Percentiles rank a stretch among this genome's conserved stretches.
These are phyloP conservation scores for Drosophila albomicans DNA, from an alignment of 1,140 invertebrate genomes.

Conservation along the genomic window DNA sequence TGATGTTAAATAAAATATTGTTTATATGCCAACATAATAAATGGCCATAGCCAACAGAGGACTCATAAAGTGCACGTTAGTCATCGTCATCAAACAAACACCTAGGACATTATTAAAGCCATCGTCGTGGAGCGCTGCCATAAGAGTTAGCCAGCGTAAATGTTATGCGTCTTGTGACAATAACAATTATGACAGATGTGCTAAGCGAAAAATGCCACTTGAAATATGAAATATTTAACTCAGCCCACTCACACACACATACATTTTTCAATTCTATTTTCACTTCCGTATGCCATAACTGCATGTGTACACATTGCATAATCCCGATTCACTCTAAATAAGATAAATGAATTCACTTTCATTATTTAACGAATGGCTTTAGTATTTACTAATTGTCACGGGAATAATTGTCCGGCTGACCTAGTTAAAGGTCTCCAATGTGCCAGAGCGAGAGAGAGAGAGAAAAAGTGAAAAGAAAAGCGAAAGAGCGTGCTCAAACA, in stretches of 20 bases:
- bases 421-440: conserved; percentile 53
- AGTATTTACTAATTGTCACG: conserved; percentile 53
- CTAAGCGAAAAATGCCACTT: conserved; percentile 3
- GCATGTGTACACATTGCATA: neutral
- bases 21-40: conserved; percentile 82
- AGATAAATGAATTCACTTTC: conserved; percentile 1
- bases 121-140: conserved; percentile 5
- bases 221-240: conserved; percentile 15
- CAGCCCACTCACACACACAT: neutral
- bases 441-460: conserved; percentile 38
- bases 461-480: neutral
- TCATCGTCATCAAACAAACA: conserved; percentile 52
- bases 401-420: conserved; percentile 41
- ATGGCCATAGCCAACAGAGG: conserved; percentile 72
- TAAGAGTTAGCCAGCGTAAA: conserved; percentile 35
- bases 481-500: neutral
- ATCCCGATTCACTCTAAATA: conserved; percentile 1
- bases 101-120: conserved; percentile 45
- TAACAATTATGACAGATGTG: conserved; percentile 76
- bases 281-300: neutral
- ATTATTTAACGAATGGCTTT: conserved; percentile 43
- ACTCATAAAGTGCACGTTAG: conserved; percentile 72
- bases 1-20: conserved; percentile 83
- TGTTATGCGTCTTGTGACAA: conserved; percentile 47
- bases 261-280: neutral